A percentile compares a stretch with the other conserved stretches of the same genome.
phyloP scores from a whole-genome alignment of 2,888 invertebrate genomes.

The Anagyrus pseudococci region DNA sequence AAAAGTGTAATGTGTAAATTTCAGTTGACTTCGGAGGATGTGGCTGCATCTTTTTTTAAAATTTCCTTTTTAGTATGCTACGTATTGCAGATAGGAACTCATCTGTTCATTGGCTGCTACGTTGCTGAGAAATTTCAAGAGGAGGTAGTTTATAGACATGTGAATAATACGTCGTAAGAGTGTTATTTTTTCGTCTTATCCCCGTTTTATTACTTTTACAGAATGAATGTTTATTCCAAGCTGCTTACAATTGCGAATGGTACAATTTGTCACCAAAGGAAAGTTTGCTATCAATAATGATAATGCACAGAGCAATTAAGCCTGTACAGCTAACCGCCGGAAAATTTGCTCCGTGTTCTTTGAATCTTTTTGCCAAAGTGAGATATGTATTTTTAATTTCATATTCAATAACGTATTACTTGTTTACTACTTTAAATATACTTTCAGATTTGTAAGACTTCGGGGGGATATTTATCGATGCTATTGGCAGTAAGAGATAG shows the following conservation, averaged over 20 bases:
- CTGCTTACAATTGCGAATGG: slow-evolving; percentile 31
- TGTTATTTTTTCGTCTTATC: too few species aligned
- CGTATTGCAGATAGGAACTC: too few species aligned
- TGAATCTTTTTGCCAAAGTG: slow-evolving; percentile 37
- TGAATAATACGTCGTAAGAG: too few species aligned
- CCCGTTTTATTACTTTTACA: too few species aligned
- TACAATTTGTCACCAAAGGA: slow-evolving; percentile 36
- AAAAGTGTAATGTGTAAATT: too few species aligned
- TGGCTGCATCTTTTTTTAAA: too few species aligned
- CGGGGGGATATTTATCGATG: slow-evolving; percentile 17
- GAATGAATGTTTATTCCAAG: slow-evolving; percentile 32
- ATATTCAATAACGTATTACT: background rate
- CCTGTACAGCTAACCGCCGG: slow-evolving; percentile 41
- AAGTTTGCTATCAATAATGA: slow-evolving; percentile 33
- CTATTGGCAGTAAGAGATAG: slow-evolving; percentile 8
- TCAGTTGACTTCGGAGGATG: too few species aligned
- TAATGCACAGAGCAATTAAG: slow-evolving; percentile 35
- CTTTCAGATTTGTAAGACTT: slow-evolving; percentile 10
- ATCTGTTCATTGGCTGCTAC: too few species aligned
- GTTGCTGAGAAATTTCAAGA: slow-evolving; percentile 23
- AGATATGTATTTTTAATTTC: background rate
- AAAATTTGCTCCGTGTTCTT: slow-evolving; percentile 36
- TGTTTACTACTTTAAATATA: too few species aligned
- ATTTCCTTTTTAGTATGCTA: too few species aligned
- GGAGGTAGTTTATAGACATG: slow-evolving; percentile 29